These are phyloP conservation scores for Therioaphis trifolii DNA, from an alignment of 2,888 invertebrate genomes.

Conservation along the genomic window DNA sequence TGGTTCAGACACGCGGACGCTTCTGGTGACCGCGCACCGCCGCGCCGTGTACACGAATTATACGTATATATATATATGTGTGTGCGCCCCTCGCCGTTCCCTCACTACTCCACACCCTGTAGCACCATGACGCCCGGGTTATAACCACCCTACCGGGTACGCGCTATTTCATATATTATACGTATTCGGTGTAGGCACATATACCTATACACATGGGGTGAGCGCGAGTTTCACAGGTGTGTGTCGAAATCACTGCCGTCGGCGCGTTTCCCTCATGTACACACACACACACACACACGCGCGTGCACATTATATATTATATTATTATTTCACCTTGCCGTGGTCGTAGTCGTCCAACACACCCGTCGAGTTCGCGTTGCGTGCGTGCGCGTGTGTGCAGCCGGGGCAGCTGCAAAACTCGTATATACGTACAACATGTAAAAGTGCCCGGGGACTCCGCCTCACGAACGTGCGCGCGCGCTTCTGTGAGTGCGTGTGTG, in stretches of 20 bases:
- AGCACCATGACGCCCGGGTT: neutral
- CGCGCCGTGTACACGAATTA: neutral
- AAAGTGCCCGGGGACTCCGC: slow-evolving; percentile 34
- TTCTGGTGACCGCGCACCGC: slow-evolving; percentile 53
- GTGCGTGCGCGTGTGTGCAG: neutral
- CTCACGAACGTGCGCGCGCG: neutral
- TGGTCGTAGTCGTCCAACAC: neutral
- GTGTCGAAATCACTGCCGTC: slow-evolving; percentile 61
- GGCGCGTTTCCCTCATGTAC: slow-evolving; percentile 19
- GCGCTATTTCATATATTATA: neutral
- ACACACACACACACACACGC: neutral
- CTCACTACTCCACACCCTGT: neutral
- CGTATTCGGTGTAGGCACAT: neutral
- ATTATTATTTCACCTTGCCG: slow-evolving; percentile 52
- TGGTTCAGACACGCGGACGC: slow-evolving; percentile 60
- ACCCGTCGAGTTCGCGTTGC: slow-evolving; percentile 45
- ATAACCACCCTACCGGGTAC: neutral
- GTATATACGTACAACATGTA: neutral
- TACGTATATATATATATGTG: neutral
- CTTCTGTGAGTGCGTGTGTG: neutral
- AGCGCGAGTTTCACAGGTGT: slow-evolving; percentile 59
- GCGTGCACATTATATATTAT: neutral
- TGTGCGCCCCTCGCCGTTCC: neutral
- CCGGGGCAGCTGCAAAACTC: slow-evolving; percentile 51
- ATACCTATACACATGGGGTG: slow-evolving; percentile 27